Evolutionary conservation across 2,888 invertebrate species (phyloP).

Genomic region (Nemoura dubitans): DNA sequence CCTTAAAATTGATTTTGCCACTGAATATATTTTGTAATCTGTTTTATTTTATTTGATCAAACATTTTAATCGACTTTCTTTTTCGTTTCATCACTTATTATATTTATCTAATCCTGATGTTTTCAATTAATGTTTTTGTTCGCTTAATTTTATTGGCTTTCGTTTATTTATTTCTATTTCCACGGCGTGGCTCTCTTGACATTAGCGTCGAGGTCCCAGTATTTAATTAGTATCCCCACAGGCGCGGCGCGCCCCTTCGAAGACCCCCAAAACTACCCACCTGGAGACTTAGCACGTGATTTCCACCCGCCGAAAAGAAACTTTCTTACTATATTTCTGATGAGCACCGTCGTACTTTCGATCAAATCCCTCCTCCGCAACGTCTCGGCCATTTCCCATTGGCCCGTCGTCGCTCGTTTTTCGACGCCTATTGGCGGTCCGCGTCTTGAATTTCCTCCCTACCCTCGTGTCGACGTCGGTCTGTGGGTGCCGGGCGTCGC

Average conservation of each 20-base stretch:
- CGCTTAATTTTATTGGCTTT: slow-evolving; percentile 5
- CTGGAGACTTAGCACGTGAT: slow-evolving; percentile 36
- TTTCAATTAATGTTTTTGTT: neutral
- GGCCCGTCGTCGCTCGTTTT: slow-evolving; percentile 29
- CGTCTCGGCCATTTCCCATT: slow-evolving; percentile 24
- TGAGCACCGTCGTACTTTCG: slow-evolving; percentile 19
- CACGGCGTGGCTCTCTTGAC: neutral
- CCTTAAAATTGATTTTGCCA: too few species aligned
- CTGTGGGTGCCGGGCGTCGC: neutral
- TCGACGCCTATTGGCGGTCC: slow-evolving; percentile 32
- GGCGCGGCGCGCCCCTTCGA: neutral
- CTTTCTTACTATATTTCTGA: slow-evolving; percentile 31
- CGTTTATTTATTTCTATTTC: slow-evolving; percentile 7
- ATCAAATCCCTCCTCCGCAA: slow-evolving; percentile 36
- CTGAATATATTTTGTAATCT: too few species aligned
- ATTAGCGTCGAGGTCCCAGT: slow-evolving; percentile 20
- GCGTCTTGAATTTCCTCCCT: slow-evolving; percentile 16
- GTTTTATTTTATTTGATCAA: too few species aligned
- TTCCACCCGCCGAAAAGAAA: slow-evolving; percentile 24
- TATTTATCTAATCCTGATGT: neutral
- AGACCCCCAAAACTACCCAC: slow-evolving; percentile 22
- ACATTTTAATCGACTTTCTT: too few species aligned
- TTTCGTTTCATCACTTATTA: too few species aligned
- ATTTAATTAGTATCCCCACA: slow-evolving; percentile 29
- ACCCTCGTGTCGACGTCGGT: neutral